Evolutionary conservation across 2,113 vertebrate genomes (phyloP).

Genomic region (Orcinus orca): DNA sequence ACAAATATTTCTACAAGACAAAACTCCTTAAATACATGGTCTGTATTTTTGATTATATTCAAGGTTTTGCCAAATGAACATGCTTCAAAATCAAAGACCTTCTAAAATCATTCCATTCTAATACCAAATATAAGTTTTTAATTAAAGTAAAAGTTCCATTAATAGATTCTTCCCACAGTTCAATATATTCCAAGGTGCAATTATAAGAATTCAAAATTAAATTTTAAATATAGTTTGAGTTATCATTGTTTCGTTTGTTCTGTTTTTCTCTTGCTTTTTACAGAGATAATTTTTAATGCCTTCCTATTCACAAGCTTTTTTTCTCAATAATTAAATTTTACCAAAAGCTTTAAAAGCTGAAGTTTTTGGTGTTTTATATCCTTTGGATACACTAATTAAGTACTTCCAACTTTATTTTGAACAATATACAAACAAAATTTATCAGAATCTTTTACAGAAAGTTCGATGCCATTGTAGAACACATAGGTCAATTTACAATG

Average conservation of each 20-base stretch:
- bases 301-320: conserved; percentile 14
- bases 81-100: not conserved
- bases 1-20: not conserved
- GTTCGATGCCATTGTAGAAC: not conserved
- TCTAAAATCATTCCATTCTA: not conserved
- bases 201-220: conserved; percentile 22
- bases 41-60: not conserved
- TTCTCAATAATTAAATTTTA: conserved; percentile 30
- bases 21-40: not conserved
- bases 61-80: not conserved
- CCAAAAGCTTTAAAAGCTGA: conserved; percentile 20
- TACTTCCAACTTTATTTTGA: not conserved
- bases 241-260: not conserved
- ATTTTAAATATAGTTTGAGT: not conserved
- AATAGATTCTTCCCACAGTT: not conserved
- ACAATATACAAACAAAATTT: not conserved
- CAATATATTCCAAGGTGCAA: conserved; percentile 1
- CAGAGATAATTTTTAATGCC: not conserved
- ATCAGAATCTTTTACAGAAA: not conserved
- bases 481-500: not conserved
- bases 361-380: not conserved
- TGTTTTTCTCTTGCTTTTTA: not conserved
- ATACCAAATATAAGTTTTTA: not conserved
- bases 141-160: not conserved
- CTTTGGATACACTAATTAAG: not conserved